A percentile compares a stretch with the other conserved stretches of the same genome.
Evolutionary conservation across 2,113 vertebrate genomes (phyloP).

Genomic region (Oriolus oriolus): DNA sequence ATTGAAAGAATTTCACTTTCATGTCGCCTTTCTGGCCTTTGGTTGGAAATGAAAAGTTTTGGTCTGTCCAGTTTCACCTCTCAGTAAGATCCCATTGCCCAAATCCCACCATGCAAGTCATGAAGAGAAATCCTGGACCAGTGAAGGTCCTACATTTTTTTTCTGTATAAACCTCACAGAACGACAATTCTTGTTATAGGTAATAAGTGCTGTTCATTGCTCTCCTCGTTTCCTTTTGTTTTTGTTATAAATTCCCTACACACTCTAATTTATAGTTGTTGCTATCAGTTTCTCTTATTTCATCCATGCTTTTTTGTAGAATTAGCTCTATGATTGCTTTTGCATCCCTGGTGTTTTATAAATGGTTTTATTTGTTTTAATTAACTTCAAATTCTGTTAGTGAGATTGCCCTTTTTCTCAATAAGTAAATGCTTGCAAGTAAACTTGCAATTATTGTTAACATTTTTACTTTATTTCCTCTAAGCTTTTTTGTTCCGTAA

Average conservation of each 20-base stretch:
- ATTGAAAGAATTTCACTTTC: background rate
- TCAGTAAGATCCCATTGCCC: background rate
- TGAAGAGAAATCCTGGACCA: background rate
- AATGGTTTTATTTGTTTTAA: background rate
- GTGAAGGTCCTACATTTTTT: background rate
- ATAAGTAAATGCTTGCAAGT: background rate
- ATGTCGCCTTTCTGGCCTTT: background rate
- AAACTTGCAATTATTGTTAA: background rate
- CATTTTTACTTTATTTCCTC: background rate
- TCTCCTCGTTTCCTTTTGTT: background rate
- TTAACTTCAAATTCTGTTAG: background rate
- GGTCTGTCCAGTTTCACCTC: background rate
- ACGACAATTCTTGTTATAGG: background rate
- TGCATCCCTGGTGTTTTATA: background rate
- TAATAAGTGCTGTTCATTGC: background rate
- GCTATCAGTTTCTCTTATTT: background rate
- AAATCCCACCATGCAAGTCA: background rate
- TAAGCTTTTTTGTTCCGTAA: background rate
- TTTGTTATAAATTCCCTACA: background rate
- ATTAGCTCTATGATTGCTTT: background rate
- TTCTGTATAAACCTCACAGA: background rate
- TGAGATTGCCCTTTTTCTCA: background rate
- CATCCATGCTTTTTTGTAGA: background rate
- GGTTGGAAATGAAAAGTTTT: background rate
- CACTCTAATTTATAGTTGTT: background rate